Base-by-base conservation (phyloP, 2,113 vertebrate genomes). In the Sinocyclocheilus rhinocerous region DNA sequence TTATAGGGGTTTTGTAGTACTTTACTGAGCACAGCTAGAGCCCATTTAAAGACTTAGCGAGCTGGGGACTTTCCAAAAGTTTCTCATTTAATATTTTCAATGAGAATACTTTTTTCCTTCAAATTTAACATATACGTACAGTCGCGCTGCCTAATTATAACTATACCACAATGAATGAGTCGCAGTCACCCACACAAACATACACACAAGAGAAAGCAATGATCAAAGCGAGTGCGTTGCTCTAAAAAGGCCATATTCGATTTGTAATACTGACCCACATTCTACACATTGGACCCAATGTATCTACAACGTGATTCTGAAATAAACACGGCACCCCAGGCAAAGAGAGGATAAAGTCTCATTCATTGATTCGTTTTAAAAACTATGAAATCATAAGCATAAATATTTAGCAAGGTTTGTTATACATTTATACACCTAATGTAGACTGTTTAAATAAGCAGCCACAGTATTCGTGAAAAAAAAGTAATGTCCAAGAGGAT, bases 141-240 rank as follows among this genome's bases (percentile, higher is more conserved):
- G 85, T 82, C 85, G 85, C 72, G 85, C 76, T 88, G 83, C 63
- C 80, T 90, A 90, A 89, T 81, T 87, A 84, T 83, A 55, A 76
- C 86, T 78, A 85, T 86, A 87, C 82, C 52, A 45, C 82, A 81
- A 87, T 87, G 88, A 87, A 90, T 86, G 81, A 89, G 89, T 91
- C 84, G 85, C 73, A 77, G 52, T 50, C 80, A 55, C 70, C 61
- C 50, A 84, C 26, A 80, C 77, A 80, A 80, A 80, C 33, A 80
- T 24, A 73, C 67, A 87, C 15, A 39, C 48, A 79, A 81, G 70
- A 89, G 91, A 84, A 91, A 85, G 26, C 70, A 67, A 36, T 79
- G 70, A 90, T 91, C 81, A 91, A 91, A 92, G 90, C 83, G 39
- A 84, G 86, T 75, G 84, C 57, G 89, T 90, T 86, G 81, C 59